These are phyloP conservation scores for Phenganax marumi DNA, from an alignment of 92 coral and sea anemone species.

Conservation along the genomic window DNA sequence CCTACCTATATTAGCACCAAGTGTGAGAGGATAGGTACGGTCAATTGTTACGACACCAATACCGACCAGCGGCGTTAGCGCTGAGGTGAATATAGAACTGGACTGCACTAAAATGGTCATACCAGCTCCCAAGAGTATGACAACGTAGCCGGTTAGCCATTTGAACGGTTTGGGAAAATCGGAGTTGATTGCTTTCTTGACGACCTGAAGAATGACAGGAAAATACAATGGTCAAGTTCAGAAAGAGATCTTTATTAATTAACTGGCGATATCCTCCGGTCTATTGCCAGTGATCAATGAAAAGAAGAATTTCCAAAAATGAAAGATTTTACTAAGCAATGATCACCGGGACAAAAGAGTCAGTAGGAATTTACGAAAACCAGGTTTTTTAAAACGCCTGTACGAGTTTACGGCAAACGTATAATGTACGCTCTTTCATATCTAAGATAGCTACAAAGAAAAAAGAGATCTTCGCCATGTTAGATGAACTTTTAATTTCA, in stretches of 20 bases:
- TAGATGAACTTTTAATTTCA: no score
- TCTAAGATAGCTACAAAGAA: no score
- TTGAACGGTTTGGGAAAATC: conserved; percentile 88
- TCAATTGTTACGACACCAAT: conserved; percentile 88
- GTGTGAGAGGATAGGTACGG: conserved; percentile 89
- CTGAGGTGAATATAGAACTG: conserved; percentile 98
- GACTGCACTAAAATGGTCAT: conserved; percentile 94
- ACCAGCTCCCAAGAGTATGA: conserved; percentile 89
- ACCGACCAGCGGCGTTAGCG: conserved; percentile 92
- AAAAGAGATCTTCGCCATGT: no score
- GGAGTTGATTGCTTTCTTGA: conserved; percentile 84
- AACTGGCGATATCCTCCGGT: conserved; percentile 54
- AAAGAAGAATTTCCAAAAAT: no score
- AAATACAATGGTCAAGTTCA: not conserved
- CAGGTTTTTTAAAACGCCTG: no score
- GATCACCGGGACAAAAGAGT: no score
- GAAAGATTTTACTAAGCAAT: no score
- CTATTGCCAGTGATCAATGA: no score
- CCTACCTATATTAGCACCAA: conserved; percentile 89
- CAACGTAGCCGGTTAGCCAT: conserved; percentile 88
- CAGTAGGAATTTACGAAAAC: no score
- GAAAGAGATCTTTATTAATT: conserved; percentile 40
- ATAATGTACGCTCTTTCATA: no score
- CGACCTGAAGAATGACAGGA: conserved; percentile 58
- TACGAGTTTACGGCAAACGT: no score